A percentile compares a stretch with the other conserved stretches of the same genome.
phyloP scores from a whole-genome alignment of 2,113 vertebrate species.

The Pholis gunnellus region DNA sequence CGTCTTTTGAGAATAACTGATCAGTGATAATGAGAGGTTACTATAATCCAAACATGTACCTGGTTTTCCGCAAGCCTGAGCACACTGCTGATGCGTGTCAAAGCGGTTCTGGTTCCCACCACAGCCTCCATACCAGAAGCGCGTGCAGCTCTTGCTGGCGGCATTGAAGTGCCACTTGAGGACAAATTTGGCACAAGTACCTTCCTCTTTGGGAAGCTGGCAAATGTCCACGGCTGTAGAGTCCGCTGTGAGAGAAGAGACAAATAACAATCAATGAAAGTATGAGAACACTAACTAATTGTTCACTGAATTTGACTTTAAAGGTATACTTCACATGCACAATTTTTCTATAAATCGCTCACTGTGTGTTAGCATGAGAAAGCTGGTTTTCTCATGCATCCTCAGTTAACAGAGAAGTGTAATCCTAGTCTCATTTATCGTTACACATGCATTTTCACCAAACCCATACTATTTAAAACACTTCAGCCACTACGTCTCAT shows the following conservation, averaged over 20 bases:
- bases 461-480: not conserved
- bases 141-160: conserved; percentile 83
- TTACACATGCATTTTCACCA: too few relatives aligned
- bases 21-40: not conserved
- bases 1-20: not conserved
- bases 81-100: conserved; percentile 88
- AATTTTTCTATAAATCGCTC: too few relatives aligned
- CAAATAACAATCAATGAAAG: not conserved
- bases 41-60: conserved; percentile 75
- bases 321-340: too few relatives aligned
- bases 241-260: conserved; percentile 35
- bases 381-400: too few relatives aligned
- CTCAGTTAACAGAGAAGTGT: too few relatives aligned
- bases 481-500: too few relatives aligned
- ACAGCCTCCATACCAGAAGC: conserved; percentile 97
- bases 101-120: conserved; percentile 94
- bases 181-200: conserved; percentile 87
- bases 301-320: not conserved
- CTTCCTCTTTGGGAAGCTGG: conserved; percentile 86
- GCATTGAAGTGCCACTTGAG: conserved; percentile 91
- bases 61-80: conserved; percentile 85
- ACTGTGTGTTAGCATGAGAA: too few relatives aligned
- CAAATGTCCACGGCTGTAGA: conserved; percentile 83
- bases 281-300: not conserved
- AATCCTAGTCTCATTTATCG: not conserved